A percentile compares a stretch with the other conserved stretches of the same genome.
Conservation (phyloP, 1,140 invertebrate genomes). For the Cydia amplana region DNA sequence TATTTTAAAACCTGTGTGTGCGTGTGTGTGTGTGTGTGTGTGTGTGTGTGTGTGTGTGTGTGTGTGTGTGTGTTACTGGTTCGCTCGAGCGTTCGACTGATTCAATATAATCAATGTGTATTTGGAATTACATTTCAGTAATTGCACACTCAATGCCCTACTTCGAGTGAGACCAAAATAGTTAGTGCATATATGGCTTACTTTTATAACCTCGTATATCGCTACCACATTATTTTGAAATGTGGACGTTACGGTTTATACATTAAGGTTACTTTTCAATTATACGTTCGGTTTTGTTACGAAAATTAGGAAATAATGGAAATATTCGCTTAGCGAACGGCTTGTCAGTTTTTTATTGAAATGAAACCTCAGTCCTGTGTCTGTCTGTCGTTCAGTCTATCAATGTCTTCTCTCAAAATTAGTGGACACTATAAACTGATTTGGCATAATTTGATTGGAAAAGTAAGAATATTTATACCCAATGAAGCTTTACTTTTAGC, state of each 20-base stretch:
- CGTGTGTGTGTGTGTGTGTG: too few relatives aligned
- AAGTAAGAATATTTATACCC: too few relatives aligned
- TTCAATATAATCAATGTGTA: too few relatives aligned
- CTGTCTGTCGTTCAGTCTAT: background rate
- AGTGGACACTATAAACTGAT: background rate
- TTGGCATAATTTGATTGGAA: background rate
- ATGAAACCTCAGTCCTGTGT: too few relatives aligned
- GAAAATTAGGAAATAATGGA: background rate
- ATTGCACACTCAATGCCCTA: constrained; percentile 15
- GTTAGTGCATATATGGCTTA: constrained; percentile 1
- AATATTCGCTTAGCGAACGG: background rate
- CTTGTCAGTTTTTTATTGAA: background rate
- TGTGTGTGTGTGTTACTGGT: too few relatives aligned
- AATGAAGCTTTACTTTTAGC: too few relatives aligned
- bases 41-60: too few relatives aligned
- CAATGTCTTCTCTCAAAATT: background rate
- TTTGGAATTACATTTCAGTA: background rate
- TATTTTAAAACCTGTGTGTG: too few relatives aligned
- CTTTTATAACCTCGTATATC: background rate
- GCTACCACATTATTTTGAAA: background rate
- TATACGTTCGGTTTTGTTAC: too few relatives aligned
- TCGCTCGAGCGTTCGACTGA: too few relatives aligned
- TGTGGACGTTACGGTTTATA: background rate
- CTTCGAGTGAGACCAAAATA: background rate
- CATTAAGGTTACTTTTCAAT: too few relatives aligned